Conservation (phyloP, 2,888 invertebrate species). For the Bruchidius siliquastri region DNA sequence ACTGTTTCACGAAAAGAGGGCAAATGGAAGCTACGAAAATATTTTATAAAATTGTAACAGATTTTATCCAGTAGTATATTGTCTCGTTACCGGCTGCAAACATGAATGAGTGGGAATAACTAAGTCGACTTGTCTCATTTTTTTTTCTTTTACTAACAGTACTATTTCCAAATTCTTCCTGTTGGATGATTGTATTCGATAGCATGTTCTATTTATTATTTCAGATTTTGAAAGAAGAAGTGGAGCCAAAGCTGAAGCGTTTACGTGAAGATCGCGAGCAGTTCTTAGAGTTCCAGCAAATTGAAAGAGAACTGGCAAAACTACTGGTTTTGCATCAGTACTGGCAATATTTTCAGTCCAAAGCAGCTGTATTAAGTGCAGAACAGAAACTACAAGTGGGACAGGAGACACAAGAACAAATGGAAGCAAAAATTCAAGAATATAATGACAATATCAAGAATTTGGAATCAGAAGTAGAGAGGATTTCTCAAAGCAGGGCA, state of each 20-base stretch:
- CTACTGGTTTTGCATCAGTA: conserved; percentile 69
- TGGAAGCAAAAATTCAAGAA: conserved; percentile 41
- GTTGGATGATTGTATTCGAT: no score
- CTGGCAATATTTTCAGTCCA: conserved; percentile 59
- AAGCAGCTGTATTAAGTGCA: conserved; percentile 27
- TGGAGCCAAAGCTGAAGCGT: conserved; percentile 83
- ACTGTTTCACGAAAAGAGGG: no score
- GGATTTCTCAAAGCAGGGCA: conserved; percentile 52
- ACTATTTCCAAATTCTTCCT: no score
- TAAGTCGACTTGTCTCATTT: no score
- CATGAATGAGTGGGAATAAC: no score
- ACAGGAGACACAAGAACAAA: conserved; percentile 28
- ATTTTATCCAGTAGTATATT: no score
- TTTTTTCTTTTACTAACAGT: no score
- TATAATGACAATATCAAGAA: conserved; percentile 51
- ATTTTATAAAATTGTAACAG: no score
- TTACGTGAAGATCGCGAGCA: conserved; percentile 78
- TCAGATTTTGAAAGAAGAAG: conserved; percentile 74
- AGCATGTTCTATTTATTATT: conserved; percentile 6
- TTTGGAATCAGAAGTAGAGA: conserved; percentile 57
- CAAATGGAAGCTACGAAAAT: no score
- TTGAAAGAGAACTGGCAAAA: conserved; percentile 79
- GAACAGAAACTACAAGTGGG: conserved; percentile 33
- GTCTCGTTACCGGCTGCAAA: no score
- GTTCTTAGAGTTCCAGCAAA: conserved; percentile 83